Evolutionary conservation across 1,140 invertebrate species (phyloP).

Genomic region (Lepidurus arcticus): DNA sequence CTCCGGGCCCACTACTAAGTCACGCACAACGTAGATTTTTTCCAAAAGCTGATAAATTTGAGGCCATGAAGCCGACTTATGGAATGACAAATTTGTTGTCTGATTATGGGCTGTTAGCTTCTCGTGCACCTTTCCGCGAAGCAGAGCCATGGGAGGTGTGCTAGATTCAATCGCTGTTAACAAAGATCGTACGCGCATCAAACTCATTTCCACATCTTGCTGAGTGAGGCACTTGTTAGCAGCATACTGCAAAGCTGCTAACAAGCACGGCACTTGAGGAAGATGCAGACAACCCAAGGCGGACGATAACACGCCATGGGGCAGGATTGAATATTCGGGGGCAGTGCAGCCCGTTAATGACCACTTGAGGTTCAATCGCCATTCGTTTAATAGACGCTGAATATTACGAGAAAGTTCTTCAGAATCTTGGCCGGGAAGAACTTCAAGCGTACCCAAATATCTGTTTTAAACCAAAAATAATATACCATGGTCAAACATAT

Average conservation of each 20-base stretch:
- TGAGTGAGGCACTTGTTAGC: slow-evolving; percentile 29
- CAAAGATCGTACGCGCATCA: background rate
- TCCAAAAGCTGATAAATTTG: background rate
- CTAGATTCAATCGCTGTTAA: background rate
- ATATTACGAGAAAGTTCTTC: slow-evolving; percentile 28
- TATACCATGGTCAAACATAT: background rate
- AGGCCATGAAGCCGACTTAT: background rate
- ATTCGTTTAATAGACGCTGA: slow-evolving; percentile 29
- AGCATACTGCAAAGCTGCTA: slow-evolving; percentile 34
- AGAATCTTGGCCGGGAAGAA: slow-evolving; percentile 27
- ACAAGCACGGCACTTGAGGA: slow-evolving; percentile 33
- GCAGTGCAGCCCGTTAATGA: slow-evolving; percentile 32
- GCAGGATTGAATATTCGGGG: slow-evolving; percentile 27
- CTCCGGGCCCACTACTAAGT: background rate
- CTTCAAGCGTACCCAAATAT: slow-evolving; percentile 33
- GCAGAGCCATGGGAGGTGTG: background rate
- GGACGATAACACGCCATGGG: background rate
- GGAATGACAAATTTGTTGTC: background rate
- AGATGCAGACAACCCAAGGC: slow-evolving; percentile 31
- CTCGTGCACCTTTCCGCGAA: background rate
- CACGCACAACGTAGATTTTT: background rate
- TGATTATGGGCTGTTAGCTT: slow-evolving; percentile 8
- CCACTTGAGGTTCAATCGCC: slow-evolving; percentile 28
- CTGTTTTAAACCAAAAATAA: background rate
- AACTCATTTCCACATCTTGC: background rate